phyloP scores from a whole-genome alignment of 2,888 invertebrate species.

The Dysmachus trigonus region DNA sequence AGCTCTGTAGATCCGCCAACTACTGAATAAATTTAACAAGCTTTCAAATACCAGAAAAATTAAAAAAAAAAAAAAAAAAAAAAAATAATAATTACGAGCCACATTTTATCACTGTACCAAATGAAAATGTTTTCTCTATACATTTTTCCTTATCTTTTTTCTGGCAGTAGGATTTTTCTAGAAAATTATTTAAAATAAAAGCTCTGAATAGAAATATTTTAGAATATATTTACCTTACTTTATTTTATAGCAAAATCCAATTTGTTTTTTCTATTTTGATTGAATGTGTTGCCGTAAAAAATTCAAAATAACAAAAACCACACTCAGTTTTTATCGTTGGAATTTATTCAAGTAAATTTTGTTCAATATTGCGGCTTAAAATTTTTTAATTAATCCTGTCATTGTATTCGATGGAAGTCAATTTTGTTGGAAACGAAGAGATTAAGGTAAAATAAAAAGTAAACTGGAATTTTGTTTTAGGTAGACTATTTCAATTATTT shows the following conservation, averaged over 20 bases:
- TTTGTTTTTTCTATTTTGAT: background rate
- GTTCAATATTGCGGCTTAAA: background rate
- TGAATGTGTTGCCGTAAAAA: background rate
- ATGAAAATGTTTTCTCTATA: no score
- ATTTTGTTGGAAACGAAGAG: background rate
- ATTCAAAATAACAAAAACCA: background rate
- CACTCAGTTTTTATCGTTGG: background rate
- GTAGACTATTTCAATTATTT: no score
- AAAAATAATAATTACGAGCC: no score
- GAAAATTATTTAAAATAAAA: background rate
- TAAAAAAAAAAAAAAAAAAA: no score
- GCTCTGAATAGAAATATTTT: background rate
- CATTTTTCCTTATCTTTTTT: no score
- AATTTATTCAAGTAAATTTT: background rate
- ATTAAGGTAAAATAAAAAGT: background rate
- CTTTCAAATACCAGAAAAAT: no score
- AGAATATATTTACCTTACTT: background rate
- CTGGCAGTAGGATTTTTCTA: no score
- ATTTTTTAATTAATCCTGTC: background rate
- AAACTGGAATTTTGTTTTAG: background rate
- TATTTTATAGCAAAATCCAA: background rate
- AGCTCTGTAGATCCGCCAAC: no score
- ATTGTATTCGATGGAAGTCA: background rate
- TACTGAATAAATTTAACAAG: no score
- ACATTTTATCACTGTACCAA: no score